Evolutionary conservation across 2,113 vertebrate species (phyloP).

Genomic region (Hemiprocne comata): DNA sequence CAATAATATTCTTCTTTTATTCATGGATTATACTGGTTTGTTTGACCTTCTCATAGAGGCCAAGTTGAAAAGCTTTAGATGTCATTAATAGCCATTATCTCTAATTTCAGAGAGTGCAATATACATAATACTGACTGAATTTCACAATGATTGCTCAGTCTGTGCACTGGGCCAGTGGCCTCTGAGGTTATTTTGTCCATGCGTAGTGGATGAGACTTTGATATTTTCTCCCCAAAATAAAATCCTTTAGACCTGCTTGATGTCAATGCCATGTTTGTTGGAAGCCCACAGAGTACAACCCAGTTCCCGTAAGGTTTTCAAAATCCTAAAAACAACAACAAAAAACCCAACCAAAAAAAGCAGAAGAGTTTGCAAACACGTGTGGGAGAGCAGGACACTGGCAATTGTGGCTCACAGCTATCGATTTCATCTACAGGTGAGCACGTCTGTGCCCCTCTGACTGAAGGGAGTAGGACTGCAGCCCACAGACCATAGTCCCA

Average conservation of each 20-base stretch:
- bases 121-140: not conserved
- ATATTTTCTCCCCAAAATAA: not conserved
- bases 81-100: not conserved
- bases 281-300: not conserved
- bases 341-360: no score
- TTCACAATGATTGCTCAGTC: not conserved
- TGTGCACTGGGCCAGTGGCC: not conserved
- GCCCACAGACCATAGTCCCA: not conserved
- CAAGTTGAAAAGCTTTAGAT: conserved; percentile 1
- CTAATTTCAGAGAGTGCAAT: not conserved
- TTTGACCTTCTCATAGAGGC: not conserved
- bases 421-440: not conserved
- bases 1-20: conserved; percentile 7
- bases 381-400: not conserved
- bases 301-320: not conserved
- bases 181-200: not conserved
- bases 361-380: fast-evolving
- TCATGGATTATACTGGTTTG: not conserved
- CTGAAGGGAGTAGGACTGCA: not conserved
- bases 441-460: not conserved
- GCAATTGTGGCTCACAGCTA: not conserved
- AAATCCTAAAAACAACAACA: not conserved
- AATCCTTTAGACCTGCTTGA: not conserved
- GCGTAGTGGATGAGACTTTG: not conserved
- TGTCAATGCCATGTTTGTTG: not conserved